Evolutionary conservation across 2,888 invertebrate species (phyloP).

Genomic region (Aporophyla lueneburgensis): DNA sequence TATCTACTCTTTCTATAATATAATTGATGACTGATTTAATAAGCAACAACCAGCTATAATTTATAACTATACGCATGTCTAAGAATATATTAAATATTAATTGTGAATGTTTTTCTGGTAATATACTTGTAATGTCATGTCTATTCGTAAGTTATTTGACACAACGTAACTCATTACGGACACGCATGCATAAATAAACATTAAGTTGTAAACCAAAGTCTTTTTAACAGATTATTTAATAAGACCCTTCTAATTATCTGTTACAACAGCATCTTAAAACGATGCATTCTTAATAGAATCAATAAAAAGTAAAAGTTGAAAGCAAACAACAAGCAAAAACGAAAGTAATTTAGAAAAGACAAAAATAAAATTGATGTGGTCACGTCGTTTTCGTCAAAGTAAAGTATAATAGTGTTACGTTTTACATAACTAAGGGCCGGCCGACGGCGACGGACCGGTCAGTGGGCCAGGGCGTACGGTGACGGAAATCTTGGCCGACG

Average conservation of each 20-base stretch:
- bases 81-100: conserved; percentile 33
- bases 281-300: conserved; percentile 7
- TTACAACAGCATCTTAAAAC: conserved; percentile 6
- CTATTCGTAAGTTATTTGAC: not conserved
- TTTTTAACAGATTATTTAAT: conserved; percentile 21
- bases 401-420: conserved; percentile 66
- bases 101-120: conserved; percentile 21
- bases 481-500: conserved; percentile 72
- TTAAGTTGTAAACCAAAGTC: not conserved
- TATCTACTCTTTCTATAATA: not conserved
- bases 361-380: conserved; percentile 56
- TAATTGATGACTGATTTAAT: not conserved
- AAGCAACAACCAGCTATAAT: not conserved
- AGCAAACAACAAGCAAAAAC: conserved; percentile 33
- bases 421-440: conserved; percentile 79
- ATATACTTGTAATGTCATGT: not conserved
- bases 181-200: conserved; percentile 7
- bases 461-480: conserved; percentile 71
- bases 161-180: conserved; percentile 4
- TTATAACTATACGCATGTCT: conserved; percentile 11
- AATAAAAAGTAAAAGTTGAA: conserved; percentile 44
- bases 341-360: conserved; percentile 48
- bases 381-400: conserved; percentile 47
- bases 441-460: conserved; percentile 75
- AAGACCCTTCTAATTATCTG: conserved; percentile 5